These are phyloP conservation scores for Nematopogon swammerdamellus DNA, from an alignment of 2,888 invertebrate genomes.

Conservation along the genomic window DNA sequence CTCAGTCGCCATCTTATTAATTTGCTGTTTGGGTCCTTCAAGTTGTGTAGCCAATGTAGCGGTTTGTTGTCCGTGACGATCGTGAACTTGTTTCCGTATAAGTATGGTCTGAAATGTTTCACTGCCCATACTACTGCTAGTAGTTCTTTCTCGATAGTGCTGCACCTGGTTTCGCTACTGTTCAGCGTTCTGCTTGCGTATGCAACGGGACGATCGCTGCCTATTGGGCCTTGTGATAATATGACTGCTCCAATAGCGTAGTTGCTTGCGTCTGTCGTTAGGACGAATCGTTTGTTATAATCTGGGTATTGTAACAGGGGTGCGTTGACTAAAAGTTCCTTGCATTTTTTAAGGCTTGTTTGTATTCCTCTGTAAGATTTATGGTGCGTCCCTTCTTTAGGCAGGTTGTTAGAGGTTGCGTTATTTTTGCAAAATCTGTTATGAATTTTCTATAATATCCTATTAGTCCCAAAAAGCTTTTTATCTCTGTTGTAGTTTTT, in stretches of 20 bases:
- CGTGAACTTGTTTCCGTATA: conserved; percentile 19
- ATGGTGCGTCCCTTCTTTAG: conserved; percentile 13
- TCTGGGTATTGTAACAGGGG: conserved; percentile 13
- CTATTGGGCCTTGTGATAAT: conserved; percentile 12
- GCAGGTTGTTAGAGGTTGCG: conserved; percentile 16
- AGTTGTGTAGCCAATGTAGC: conserved; percentile 13
- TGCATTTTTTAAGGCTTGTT: conserved; percentile 10
- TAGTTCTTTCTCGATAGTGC: conserved; percentile 19
- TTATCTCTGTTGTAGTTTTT: conserved; percentile 8
- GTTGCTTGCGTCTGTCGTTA: conserved; percentile 19
- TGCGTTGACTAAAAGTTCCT: conserved; percentile 2
- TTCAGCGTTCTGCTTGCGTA: conserved; percentile 16
- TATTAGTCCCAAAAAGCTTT: conserved; percentile 18
- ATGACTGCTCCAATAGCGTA: conserved; percentile 17
- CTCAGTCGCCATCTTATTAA: conserved; percentile 19
- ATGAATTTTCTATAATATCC: conserved; percentile 23
- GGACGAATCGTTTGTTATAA: conserved; percentile 12
- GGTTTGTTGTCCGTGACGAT: conserved; percentile 18
- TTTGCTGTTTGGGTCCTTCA: conserved; percentile 17
- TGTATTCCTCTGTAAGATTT: conserved; percentile 6
- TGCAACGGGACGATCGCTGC: conserved; percentile 13
- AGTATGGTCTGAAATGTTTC: conserved; percentile 18
- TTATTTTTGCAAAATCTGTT: conserved; percentile 13
- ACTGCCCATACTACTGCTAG: conserved; percentile 17
- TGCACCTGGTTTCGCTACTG: conserved; percentile 15